Base-by-base conservation (phyloP, 1,140 invertebrate species). In the Luehdorfia chinensis region DNA sequence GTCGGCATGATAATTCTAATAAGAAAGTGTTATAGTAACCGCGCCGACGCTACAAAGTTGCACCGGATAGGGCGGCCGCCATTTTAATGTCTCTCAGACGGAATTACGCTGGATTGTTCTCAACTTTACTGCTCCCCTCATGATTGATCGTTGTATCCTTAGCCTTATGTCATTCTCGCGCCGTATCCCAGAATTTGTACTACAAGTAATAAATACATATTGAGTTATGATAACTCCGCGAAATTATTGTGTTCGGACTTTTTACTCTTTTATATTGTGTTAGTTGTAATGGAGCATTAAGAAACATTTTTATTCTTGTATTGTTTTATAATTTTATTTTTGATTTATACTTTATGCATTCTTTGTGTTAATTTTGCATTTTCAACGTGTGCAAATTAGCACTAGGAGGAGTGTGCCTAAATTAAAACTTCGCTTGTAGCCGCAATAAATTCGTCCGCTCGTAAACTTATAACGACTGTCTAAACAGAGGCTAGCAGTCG, bases 101-200 rank as follows among this genome's bases (percentile, higher is more conserved):
- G 81, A 85, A 84, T 84, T 85, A 85, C 81, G 81, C 79, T 75
- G 81, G 79, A 85, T 85, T 85, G 81, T 85, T 85, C 79, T 84
- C 79, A 67, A 64, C 47, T 84, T 85, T 85, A 84, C 75, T 76
- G 72, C 77, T 62, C 66, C 66, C 65, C 56, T 64, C 71, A 55
- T 85, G 81, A 81, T 85, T 85, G 78, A 85, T 85, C 70, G 78
- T 81, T 70, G 79, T 80, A 84, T 83, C 78, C 66, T 75, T 76
- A 54, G 66, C 71, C 80, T 85, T 80, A 79, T 83, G 75, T 83
- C 81, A 84, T 81, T 81, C 68, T 74, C 66, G 70, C 70, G 47
- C 71, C 66, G 67, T 75, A 76, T 72, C 71, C 70, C 46, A 63
- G 76, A 78, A 83, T 79, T 75, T 79, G 81, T 73, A 74, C 72